Evolutionary conservation across 2,797 vertebrate genomes (phyloP), one percentile per base, ranked within the genome.

Genomic region (Enteromius afrohamiltoni): DNA sequence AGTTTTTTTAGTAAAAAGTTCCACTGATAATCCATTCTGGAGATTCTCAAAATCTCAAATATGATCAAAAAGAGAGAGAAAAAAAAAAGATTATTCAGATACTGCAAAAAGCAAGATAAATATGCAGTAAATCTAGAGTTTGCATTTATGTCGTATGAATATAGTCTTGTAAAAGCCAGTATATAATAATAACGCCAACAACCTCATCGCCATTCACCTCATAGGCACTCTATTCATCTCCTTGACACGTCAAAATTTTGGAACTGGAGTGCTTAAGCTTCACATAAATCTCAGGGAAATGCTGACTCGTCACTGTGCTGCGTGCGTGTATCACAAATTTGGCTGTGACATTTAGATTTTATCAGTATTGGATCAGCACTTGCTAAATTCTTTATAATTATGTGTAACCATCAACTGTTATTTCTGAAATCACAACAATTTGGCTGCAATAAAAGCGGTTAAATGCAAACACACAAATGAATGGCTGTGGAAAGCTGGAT

Each of bases 351-450:
- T 79, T 29, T 67, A 19, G 45, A 86, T 75, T 75, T 80, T 45
- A 79, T 83, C 70, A 29, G 37, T 53, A 62, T 60, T 76, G 77
- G 49, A 79, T 69, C 42, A 6, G 31, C 16, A 75, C 26, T 74
- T 68, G 49, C 55, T 34, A 77, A 69, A 86, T 76, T 86, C 81
- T 80, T 83, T n/a, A 69, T 62, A 74, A 75, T 62, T 49, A 75
- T 67, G 13, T 74, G 34, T 58, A 77, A 77, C 51, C 26, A 68
- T 77, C 37, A n/a, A 60, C 64, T 77, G 51, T 65, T 79, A n/a
- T 79, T 75, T 29, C 75, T 78, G 80, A 78, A 82, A 82, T 60
- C 47, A 79, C 45, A 85, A 82, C 31, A 78, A 67, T 75, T 79
- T 79, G 47, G 47, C 26, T 14, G 21, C 37, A 75, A 74, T 58